Evolutionary conservation across 2,797 vertebrate species (phyloP).

Genomic region (Gymnoscopelus microlampas): DNA sequence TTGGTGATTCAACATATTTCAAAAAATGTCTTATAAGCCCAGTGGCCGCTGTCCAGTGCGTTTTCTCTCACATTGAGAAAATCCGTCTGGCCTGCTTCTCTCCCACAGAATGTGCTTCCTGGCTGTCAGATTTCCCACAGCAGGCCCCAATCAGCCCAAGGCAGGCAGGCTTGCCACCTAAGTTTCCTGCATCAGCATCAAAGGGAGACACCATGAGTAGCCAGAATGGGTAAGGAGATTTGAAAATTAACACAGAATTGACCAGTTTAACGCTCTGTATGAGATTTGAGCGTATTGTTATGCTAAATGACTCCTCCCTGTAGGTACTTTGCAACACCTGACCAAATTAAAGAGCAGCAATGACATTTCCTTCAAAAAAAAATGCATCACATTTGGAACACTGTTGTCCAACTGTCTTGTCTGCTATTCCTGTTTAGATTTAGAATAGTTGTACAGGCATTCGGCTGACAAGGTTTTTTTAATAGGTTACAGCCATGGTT

Average conservation of each 20-base stretch:
- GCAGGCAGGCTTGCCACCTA: neutral
- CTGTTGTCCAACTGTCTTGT: constrained; percentile 50
- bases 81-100: too few species aligned
- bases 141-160: constrained; percentile 1
- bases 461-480: too few species aligned
- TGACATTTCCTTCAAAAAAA: constrained; percentile 28
- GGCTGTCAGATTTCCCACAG: too few species aligned
- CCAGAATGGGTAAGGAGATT: constrained; percentile 47
- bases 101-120: too few species aligned
- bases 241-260: constrained; percentile 8
- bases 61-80: too few species aligned
- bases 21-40: too few species aligned
- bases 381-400: constrained; percentile 60
- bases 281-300: neutral
- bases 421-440: neutral
- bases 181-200: constrained; percentile 6
- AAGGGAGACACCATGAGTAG: constrained; percentile 44
- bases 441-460: too few species aligned
- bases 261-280: constrained; percentile 8
- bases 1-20: too few species aligned
- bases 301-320: constrained; percentile 31
- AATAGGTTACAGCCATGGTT: too few species aligned
- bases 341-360: constrained; percentile 24
- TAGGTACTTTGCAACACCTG: constrained; percentile 34
- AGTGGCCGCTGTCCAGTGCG: too few species aligned